phyloP scores from a whole-genome alignment of 2,797 vertebrate species.

The Chiroxiphia lanceolata region DNA sequence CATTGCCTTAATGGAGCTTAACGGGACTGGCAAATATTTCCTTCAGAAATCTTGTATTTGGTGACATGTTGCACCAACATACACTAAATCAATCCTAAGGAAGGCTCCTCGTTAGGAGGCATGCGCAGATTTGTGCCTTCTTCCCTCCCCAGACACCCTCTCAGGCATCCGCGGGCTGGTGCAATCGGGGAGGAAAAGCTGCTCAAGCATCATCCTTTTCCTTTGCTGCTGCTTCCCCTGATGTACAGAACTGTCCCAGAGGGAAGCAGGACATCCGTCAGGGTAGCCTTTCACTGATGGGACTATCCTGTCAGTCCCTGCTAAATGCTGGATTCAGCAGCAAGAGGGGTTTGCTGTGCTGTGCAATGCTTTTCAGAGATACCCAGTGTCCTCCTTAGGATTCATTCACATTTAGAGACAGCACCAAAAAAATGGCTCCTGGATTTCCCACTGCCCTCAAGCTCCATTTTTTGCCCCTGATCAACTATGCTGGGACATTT shows the following conservation, averaged over 20 bases:
- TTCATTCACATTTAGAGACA: neutral
- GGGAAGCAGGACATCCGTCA: neutral
- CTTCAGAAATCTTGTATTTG: neutral
- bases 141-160: neutral
- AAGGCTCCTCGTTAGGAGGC: neutral
- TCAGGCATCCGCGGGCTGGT: neutral
- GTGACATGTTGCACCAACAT: constrained; percentile 5
- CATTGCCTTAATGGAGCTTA: neutral
- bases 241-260: neutral
- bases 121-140: neutral
- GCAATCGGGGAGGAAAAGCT: neutral
- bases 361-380: neutral
- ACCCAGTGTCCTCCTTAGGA: neutral
- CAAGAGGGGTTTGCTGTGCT: neutral
- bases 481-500: neutral
- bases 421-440: neutral
- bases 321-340: neutral
- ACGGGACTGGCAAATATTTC: constrained; percentile 22
- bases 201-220: neutral
- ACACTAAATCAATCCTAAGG: neutral
- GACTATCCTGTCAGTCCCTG: neutral
- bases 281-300: neutral
- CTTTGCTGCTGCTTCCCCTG: neutral
- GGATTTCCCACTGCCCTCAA: neutral
- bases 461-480: neutral